A percentile compares a stretch with the other conserved stretches of the same genome.
phyloP scores from a whole-genome alignment of 2,113 vertebrate genomes.

The Cinclus cinclus region DNA sequence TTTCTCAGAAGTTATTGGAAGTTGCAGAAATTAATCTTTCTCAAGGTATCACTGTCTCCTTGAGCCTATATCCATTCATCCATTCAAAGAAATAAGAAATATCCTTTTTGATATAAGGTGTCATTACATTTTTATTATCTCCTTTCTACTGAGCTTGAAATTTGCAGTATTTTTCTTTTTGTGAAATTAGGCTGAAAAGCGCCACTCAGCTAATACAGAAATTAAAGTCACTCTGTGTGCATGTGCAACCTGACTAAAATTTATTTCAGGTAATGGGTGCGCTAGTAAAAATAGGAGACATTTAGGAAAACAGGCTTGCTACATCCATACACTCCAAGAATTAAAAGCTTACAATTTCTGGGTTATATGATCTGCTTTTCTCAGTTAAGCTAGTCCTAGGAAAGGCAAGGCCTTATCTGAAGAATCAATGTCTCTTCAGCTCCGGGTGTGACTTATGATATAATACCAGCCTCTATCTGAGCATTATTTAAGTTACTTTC shows the following conservation, averaged over 20 bases:
- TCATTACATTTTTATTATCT: not conserved
- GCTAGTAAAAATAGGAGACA: not conserved
- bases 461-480: not conserved
- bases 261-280: not conserved
- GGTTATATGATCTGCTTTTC: not conserved
- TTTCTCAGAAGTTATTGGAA: conserved; percentile 1
- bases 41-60: not conserved
- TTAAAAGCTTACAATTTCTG: not conserved
- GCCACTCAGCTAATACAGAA: not conserved
- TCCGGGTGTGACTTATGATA: not conserved
- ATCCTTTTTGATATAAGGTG: not conserved
- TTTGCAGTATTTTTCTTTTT: not conserved
- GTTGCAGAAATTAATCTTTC: not conserved
- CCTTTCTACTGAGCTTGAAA: not conserved
- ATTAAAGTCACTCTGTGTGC: not conserved
- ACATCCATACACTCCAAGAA: not conserved
- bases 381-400: not conserved
- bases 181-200: not conserved
- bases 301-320: not conserved
- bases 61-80: not conserved
- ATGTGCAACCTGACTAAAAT: not conserved
- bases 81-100: not conserved
- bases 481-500: not conserved
- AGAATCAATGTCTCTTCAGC: not conserved
- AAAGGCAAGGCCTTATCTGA: not conserved